Evolutionary conservation across 2,113 vertebrate genomes (phyloP), one percentile per base, ranked within the genome.

Genomic region (Tetrax tetrax): DNA sequence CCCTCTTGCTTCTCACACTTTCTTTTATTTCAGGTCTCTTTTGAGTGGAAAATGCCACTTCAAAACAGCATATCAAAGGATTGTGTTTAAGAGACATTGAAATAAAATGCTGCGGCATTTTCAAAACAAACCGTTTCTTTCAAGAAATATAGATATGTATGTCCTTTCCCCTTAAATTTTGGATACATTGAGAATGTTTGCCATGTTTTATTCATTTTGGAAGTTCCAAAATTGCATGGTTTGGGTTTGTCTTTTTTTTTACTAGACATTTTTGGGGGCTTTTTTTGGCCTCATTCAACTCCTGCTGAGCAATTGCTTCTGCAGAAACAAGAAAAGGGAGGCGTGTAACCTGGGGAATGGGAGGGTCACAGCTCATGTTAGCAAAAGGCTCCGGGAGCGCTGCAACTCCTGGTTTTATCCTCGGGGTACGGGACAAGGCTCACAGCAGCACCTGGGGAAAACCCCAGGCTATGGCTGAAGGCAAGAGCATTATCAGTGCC

Each of bases 41-140:
- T 80, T 86, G 83, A 96, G 74, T 82, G 77, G 77, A 75, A 93
- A 95, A 82, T 50, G 70, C 77, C 65, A 79, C 84, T 91, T 94
- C 53, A 84, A 84, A 96, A 92, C 57, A 89, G 65, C 77, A 87
- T 91, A 95, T 82, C 93, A 93, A 88, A 76, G 93, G 80, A 57
- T 69, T 87, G 45, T 56, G 38, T 87, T 95, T 76, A 79, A 75
- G 65, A 93, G 48, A 57, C 87, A 87, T 72, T 75, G 69, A 89
- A 89, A 91, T 61, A 78, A 86, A 91, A 82, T 64, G 38, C 74
- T 87, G 74, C 53, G 83, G 77, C 47, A 89, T 91, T 96, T 94
- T 91, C 48, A 56, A 89, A 95, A 53, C 56, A 66, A 90, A 83
- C 31, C 2, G 23, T 84, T 94, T 76, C 6, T 80, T 95, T 87